Evolutionary conservation across 2,888 invertebrate genomes (phyloP).

Genomic region (Tethea ocularis): DNA sequence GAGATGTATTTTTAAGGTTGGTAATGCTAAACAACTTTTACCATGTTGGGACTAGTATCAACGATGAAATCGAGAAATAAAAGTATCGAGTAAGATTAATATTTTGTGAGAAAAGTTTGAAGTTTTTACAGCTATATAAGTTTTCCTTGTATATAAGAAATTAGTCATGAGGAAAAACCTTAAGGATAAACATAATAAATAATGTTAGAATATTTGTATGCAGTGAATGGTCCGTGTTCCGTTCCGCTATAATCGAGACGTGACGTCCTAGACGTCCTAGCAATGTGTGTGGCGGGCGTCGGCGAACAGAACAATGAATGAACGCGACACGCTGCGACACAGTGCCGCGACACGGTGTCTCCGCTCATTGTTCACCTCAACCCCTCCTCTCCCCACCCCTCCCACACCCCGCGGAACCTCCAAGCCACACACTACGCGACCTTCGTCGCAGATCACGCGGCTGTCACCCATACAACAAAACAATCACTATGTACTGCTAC

Average conservation of each 20-base stretch:
- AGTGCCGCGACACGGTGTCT: background rate
- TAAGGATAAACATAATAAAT: too few relatives aligned
- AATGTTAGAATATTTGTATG: background rate
- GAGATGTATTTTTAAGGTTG: too few relatives aligned
- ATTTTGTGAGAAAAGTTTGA: too few relatives aligned
- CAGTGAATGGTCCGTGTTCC: background rate
- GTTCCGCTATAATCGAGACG: slow-evolving; percentile 4
- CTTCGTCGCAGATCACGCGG: background rate
- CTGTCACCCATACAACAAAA: background rate
- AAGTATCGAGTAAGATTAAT: too few relatives aligned
- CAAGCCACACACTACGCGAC: too few relatives aligned
- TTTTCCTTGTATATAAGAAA: too few relatives aligned
- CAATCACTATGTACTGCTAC: background rate
- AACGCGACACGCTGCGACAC: background rate
- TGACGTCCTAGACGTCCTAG: background rate
- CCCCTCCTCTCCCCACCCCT: background rate
- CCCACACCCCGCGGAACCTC: background rate
- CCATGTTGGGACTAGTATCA: too few relatives aligned
- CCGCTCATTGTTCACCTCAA: background rate
- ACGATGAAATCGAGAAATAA: too few relatives aligned
- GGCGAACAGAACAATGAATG: background rate
- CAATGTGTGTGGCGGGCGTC: too few relatives aligned
- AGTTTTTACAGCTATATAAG: too few relatives aligned
- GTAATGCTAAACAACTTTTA: too few relatives aligned
- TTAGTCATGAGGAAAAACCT: background rate